Base-by-base conservation (phyloP, 2,113 vertebrate genomes). In the Oxyura jamaicensis region DNA sequence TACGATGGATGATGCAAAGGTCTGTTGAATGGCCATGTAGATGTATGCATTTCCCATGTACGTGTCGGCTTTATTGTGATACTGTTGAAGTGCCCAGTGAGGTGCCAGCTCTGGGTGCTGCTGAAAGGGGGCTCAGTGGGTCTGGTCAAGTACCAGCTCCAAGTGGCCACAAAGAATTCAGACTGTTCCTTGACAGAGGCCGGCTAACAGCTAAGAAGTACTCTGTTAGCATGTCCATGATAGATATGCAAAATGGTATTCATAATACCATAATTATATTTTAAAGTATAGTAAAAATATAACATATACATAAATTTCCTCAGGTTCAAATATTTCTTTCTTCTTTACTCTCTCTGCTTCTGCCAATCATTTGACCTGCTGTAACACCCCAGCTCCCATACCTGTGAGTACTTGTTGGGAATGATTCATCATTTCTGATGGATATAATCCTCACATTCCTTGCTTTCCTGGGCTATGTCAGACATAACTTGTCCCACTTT, bases 361-460 rank as follows among this genome's bases (percentile, higher is more conserved):
- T 87, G 63, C 20, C 48, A 72, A 22, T 65, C 8, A 4, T 46
- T 46, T 76, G 66, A 50, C 48, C 39, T 25, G 66, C 66, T 87
- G 22, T 60, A 93, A 59, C 66, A 58, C 65, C 31, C 46, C 73
- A 71, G 41, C 59, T 91, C 60, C 56, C 8, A 2, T 72, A 91
- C 92, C 78, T 95, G 91, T 91, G 42, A 60, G 71, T 3, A 8
- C 90, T 89, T 91, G 85, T 87, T 76, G 42, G 56, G 59, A 79
- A 55, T 76, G 90, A 96, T 68, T 96, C 90, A 94, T 65, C 62
- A 62, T 93, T 72, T 48, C 39, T 59, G 63, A 85, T 52, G 53
- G 81, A 79, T 92, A 28, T 25, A 63, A 7, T 87, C 78, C 82
- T 68, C 66, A 31, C 56, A 90, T 85, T 89, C 74, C 65, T 71